Base-by-base conservation (phyloP, 2,797 vertebrate genomes). In the Sebastes alutus region DNA sequence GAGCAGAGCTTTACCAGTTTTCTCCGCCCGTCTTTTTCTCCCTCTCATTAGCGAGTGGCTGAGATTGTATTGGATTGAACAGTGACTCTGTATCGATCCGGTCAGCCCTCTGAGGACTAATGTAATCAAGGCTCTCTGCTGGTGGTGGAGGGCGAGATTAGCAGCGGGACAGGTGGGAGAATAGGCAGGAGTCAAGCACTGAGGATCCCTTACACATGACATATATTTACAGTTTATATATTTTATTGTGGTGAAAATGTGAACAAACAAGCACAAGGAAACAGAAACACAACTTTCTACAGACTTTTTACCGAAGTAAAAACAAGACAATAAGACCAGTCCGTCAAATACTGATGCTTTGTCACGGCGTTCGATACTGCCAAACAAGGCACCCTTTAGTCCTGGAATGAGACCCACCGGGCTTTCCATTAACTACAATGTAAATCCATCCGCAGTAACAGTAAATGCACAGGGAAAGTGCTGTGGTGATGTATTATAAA, bases 41-140 rank as follows among this genome's bases (percentile, higher is more conserved):
- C 91, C 93, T 94, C 96, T 97, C 96, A 97, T 97, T 97, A 98
- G 94, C 23, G 92, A 96, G 95, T 94, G 94, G 94, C 95, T 96
- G 94, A 96, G 97, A 97, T 97, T 96, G 95, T 93, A 95, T 95
- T 94, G 90, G 96, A 97, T 96, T 97, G 92, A 97, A 97, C 96
- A 67, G 85, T 93, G 95, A 95, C 96, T 95, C 90, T 92, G 95
- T 96, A 98, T 97, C 94, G 97, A 97, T 97, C 96, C 83, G 95
- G 95, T 94, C 95, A 96, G 94, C 95, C 90, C 94, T 95, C 93
- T 92, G 94, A 96, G 96, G 95, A 96, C 88, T 72, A 94, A 95
- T 93, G 96, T 96, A 96, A 97, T 97, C 96, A 96, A 93, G 83
- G 88, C 75, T 88, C 84, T 79, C 82, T 52, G 75, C 52, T 65